These are phyloP conservation scores for Carettochelys insculpta DNA, from an alignment of 2,113 vertebrate species.

Conservation along the genomic window DNA sequence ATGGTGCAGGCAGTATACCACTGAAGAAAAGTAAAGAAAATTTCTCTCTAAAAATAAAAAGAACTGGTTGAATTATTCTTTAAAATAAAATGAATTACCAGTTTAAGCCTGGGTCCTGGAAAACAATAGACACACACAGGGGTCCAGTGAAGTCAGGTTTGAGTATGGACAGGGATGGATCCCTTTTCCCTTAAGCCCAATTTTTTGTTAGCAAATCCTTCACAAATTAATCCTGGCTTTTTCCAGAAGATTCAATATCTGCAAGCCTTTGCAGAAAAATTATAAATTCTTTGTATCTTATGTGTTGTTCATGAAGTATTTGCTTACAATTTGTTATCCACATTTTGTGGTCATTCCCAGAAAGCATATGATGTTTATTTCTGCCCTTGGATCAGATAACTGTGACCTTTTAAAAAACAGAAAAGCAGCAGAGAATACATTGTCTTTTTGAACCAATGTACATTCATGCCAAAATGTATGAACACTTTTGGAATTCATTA, in stretches of 20 bases:
- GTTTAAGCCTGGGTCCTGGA: neutral
- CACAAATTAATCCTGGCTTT: neutral
- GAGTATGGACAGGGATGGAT: neutral
- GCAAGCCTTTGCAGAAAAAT: neutral
- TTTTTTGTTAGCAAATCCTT: neutral
- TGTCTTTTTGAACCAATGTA: neutral
- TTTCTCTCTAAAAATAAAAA: neutral
- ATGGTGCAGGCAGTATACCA: no score
- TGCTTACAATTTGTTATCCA: neutral
- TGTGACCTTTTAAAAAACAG: neutral
- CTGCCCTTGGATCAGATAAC: neutral
- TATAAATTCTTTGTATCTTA: neutral
- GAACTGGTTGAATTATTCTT: neutral
- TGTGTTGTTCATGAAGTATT: neutral
- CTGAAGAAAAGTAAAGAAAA: neutral
- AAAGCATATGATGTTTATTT: neutral
- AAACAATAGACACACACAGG: neutral
- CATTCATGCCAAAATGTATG: neutral
- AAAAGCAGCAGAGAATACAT: neutral
- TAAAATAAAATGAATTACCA: neutral
- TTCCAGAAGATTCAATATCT: neutral
- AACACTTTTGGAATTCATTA: neutral
- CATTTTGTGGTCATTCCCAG: neutral
- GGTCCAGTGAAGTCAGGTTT: neutral
- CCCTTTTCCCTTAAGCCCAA: neutral